Evolutionary conservation across 1,140 invertebrate species (phyloP), one percentile per base, ranked within the genome.

Genomic region (Apis cerana): DNA sequence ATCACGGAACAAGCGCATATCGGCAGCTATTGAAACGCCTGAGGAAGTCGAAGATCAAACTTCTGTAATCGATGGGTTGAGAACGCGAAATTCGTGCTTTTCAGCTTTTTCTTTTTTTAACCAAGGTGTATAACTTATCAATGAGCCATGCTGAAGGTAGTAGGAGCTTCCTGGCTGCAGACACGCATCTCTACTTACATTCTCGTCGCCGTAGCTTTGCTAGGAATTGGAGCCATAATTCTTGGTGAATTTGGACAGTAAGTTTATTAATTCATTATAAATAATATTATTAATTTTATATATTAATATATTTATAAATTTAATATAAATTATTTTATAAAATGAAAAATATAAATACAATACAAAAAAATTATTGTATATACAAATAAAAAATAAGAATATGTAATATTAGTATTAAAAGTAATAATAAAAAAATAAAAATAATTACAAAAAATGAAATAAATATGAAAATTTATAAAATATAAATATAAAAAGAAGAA

Each of bases 81-180:
- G 91, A 92, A 92, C 89, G 88, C 83, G 84, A 89, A 85, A 84
- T 76, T 74, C 75, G 80, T 84, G 74, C 89, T 87, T 85, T 90
- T 86, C 85, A 90, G 84, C 88, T 85, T 82, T 88, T 84, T 88
- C 80, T 88, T 79, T 61, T 83, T n/a, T 27, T 77, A 76, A 86
- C 84, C 89, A 86, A 87, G 89, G 90, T 91, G 91, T 87, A 79
- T 87, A 85, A 84, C 89, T 90, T 89, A 93, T 90, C 91, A 89
- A 94, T 94, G 93, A 94, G 90, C 90, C 91, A 97, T 97, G 95
- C 93, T 97, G 91, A 97, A 97, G 95, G 96, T 97, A 76, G 96
- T 97, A 72, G 96, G 96, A 88, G 96, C 96, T 91, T 97, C 96
- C 77, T 97, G 96, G 96, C 94, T 96, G 82, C 96, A 97, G 92